Base-by-base conservation (phyloP, 2,888 invertebrate genomes). In the Coleophora flavipennella region DNA sequence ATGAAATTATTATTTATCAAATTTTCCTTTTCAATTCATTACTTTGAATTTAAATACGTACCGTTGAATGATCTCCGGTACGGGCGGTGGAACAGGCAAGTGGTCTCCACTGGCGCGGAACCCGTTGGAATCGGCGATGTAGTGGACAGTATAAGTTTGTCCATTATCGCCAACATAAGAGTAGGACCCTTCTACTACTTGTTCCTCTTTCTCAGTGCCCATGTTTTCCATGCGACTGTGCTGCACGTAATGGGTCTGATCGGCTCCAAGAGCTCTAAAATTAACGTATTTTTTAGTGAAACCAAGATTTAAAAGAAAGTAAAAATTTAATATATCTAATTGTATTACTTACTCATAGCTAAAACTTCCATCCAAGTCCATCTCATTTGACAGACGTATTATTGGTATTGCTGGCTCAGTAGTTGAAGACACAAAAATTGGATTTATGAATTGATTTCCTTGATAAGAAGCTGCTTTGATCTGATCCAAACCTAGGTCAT, bases 91-190 rank as follows among this genome's bases (percentile, higher is more conserved):
- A 27, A 91, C 91, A 31, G 93, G 93, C 51, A 93, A 71, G 68
- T 93, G 93, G 32, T 91, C 91, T 38, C 93, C 93, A 54, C 88
- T 87, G 9, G 92, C 91, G 59, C 90, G 88, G 73, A 92, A 93
- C 41, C 93, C 93, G 59, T 90, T 91, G 51, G 90, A 89, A 64
- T 93, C 92, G 39, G 92, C 92, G 41, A 90, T 86, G 60, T 92
- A 92, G 53, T 87, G 84, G 3, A 89, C 88, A 11, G 88, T 88
- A 46, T 88, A 89, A 11, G 85, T 85, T 51, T 86, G 84, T 32
- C 89, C 89, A 59, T 89, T 86, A 51, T 88, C 88, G 9, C 88
- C 88, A 8, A 88, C 85, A 51, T 88, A 89, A 4, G 89, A 89
- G 56, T 89, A 89, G 13, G 88, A 88, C 40, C 89, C 89, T 55